phyloP scores from a whole-genome alignment of 2,113 vertebrate genomes.

The Leptodactylus fuscus region DNA sequence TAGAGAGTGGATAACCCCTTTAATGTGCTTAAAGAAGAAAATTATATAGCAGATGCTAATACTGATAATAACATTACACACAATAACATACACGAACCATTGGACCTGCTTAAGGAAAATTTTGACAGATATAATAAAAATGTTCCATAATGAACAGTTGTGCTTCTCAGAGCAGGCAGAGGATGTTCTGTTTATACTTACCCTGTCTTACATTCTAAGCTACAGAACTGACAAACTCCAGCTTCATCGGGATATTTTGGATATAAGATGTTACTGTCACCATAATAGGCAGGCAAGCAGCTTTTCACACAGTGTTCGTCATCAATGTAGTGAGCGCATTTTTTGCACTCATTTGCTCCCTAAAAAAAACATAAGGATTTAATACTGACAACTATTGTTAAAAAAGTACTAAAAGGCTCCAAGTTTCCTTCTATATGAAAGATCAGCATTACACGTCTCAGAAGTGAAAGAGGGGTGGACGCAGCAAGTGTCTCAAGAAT shows the following conservation, averaged over 20 bases:
- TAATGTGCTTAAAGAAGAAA: no score
- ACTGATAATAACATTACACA: not conserved
- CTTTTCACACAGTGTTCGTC: constrained; percentile 83
- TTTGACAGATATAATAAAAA: not conserved
- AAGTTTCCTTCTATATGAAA: not conserved
- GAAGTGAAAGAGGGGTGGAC: no score
- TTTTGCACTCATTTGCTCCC: constrained; percentile 82
- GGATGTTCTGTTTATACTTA: constrained; percentile 69
- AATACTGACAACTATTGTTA: no score
- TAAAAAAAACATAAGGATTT: no score
- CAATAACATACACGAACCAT: no score
- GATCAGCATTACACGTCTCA: no score
- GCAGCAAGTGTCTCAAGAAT: not conserved
- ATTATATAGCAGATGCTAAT: not conserved
- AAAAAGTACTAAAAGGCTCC: no score
- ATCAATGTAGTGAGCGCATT: constrained; percentile 84
- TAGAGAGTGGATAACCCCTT: no score
- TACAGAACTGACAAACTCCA: constrained; percentile 81
- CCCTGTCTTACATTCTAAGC: constrained; percentile 87
- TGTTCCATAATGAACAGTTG: not conserved
- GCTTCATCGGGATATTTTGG: constrained; percentile 83
- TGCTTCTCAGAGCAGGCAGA: not conserved
- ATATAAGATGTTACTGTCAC: constrained; percentile 77
- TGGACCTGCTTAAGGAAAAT: not conserved
- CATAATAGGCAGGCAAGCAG: constrained; percentile 81